Evolutionary conservation across 1,140 invertebrate species (phyloP).

Genomic region (Steinernema feltiae): DNA sequence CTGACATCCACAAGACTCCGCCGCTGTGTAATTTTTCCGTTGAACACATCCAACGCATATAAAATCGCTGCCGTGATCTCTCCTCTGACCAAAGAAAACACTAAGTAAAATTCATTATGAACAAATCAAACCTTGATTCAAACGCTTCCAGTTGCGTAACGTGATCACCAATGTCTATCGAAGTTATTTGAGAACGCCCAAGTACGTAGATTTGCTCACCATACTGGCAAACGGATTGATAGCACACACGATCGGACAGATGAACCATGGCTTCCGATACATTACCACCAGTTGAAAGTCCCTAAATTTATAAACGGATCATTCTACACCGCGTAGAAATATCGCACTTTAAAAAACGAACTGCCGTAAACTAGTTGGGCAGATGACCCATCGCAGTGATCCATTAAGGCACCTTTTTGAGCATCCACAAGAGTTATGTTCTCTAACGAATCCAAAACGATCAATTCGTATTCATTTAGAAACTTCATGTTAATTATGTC

Average conservation of each 20-base stretch:
- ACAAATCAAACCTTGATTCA: neutral
- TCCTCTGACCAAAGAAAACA: constrained; percentile 29
- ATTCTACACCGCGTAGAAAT: neutral
- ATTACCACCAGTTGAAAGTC: neutral
- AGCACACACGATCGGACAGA: neutral
- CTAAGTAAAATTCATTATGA: neutral
- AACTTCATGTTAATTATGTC: constrained; percentile 1
- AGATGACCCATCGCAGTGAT: neutral
- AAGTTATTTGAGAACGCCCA: neutral
- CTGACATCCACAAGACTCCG: neutral
- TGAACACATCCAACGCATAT: constrained; percentile 44
- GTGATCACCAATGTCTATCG: neutral
- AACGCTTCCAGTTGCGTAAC: neutral
- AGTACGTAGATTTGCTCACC: neutral
- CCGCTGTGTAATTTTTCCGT: constrained; percentile 30
- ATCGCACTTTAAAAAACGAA: neutral
- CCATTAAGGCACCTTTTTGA: neutral
- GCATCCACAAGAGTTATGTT: neutral
- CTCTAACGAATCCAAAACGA: neutral
- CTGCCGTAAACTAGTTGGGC: neutral
- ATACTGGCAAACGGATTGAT: neutral
- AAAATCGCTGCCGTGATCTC: constrained; percentile 42
- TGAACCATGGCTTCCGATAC: neutral
- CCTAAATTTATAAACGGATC: neutral
- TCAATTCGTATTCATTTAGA: neutral